Evolutionary conservation across 1,140 invertebrate genomes (phyloP).

Genomic region (Sycobia sp.): DNA sequence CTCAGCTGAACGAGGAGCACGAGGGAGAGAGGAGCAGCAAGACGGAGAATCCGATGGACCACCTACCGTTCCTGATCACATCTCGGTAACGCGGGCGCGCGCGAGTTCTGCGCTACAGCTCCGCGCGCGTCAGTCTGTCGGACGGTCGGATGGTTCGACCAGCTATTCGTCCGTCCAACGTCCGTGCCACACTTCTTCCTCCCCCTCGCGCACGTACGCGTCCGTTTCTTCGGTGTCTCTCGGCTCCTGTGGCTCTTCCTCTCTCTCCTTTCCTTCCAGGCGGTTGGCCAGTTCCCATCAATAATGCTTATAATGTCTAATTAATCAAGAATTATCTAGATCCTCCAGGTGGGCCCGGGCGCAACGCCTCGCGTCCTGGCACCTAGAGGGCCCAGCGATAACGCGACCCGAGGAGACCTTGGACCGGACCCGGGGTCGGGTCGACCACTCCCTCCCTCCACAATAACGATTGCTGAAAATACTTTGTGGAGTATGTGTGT

Average conservation of each 20-base stretch:
- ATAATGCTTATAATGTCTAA: conserved; percentile 61
- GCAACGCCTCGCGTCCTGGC: conserved; percentile 18
- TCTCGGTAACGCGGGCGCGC: conserved; percentile 55
- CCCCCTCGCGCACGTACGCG: conserved; percentile 12
- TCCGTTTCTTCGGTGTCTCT: conserved; percentile 1
- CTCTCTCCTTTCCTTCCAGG: background rate
- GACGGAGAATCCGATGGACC: conserved; percentile 48
- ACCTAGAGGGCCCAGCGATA: too few species aligned
- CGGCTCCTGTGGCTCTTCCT: background rate
- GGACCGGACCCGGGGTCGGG: too few species aligned
- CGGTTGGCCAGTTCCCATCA: conserved; percentile 47
- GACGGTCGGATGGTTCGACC: conserved; percentile 36
- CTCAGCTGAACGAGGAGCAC: background rate
- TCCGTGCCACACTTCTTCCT: background rate
- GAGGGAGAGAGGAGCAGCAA: background rate
- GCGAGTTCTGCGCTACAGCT: conserved; percentile 4
- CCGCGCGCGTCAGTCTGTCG: conserved; percentile 25
- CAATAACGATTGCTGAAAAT: conserved; percentile 20
- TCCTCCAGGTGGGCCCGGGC: conserved; percentile 34
- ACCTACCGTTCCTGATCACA: conserved; percentile 61
- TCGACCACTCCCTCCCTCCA: background rate
- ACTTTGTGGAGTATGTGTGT: background rate
- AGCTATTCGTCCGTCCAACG: conserved; percentile 37
- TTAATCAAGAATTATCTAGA: conserved; percentile 63
- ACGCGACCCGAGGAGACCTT: conserved; percentile 9